These are phyloP conservation scores for Stegana nigrithorax DNA, from an alignment of 2,888 invertebrate species.

Conservation along the genomic window DNA sequence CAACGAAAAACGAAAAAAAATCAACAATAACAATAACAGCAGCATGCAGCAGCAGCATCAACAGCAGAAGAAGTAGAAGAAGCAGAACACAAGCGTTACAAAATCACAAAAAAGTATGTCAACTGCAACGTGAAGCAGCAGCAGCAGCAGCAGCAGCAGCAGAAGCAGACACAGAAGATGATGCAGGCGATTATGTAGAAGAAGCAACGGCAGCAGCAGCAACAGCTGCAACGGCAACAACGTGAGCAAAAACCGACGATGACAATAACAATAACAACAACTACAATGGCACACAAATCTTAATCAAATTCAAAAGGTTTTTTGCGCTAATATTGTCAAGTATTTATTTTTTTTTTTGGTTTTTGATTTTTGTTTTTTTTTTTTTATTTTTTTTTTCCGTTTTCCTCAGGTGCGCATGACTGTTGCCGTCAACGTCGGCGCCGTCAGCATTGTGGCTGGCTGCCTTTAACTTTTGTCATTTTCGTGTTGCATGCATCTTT, in stretches of 20 bases:
- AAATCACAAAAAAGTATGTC: too few species aligned
- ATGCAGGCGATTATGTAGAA: background rate
- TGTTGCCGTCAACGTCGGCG: too few species aligned
- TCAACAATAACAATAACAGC: background rate
- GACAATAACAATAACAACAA: slow-evolving; percentile 14
- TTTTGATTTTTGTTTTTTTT: background rate
- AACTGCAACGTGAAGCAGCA: background rate
- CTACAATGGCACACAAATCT: slow-evolving; percentile 19
- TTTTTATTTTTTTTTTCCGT: background rate
- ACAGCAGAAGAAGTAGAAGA: background rate
- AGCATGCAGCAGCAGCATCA: background rate
- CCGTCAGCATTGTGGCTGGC: too few species aligned
- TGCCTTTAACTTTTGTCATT: too few species aligned
- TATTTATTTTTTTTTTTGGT: background rate
- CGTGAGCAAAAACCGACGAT: slow-evolving; percentile 12
- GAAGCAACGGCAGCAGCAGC: slow-evolving; percentile 18
- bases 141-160: slow-evolving; percentile 3
- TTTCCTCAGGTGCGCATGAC: background rate
- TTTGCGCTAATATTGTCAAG: background rate
- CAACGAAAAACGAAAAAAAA: background rate
- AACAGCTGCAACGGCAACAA: slow-evolving; percentile 21
- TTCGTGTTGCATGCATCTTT: too few species aligned
- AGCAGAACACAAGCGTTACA: background rate
- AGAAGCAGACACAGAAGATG: slow-evolving; percentile 12
- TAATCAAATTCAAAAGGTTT: slow-evolving; percentile 1